Conservation (phyloP, 2,797 vertebrate genomes). For the Phalanger gymnotis region DNA sequence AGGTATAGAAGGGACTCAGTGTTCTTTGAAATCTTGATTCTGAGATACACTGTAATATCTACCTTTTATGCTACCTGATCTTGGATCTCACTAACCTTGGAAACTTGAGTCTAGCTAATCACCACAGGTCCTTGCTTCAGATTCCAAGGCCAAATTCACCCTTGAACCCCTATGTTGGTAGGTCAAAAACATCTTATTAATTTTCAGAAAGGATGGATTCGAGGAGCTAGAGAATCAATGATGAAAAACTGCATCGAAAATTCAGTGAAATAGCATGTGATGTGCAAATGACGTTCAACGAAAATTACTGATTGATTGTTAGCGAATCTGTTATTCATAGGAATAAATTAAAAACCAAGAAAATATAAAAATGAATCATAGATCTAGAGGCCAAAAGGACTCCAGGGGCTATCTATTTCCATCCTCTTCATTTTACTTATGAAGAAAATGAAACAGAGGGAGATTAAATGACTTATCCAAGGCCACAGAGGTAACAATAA, state of each 20-base stretch:
- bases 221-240: background rate
- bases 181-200: background rate
- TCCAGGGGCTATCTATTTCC: background rate
- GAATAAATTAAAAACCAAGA: constrained; percentile 34
- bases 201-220: background rate
- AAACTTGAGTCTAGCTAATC: background rate
- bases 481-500: background rate
- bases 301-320: background rate
- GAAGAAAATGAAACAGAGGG: background rate
- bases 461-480: background rate
- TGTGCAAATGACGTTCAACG: background rate
- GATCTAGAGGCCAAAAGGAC: background rate
- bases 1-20: background rate
- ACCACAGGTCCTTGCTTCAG: background rate
- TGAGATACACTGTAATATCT: background rate
- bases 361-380: background rate
- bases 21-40: background rate
- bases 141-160: background rate
- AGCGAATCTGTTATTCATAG: constrained; percentile 8
- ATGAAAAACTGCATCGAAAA: background rate
- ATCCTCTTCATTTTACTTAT: background rate
- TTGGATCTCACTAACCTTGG: background rate
- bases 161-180: background rate
- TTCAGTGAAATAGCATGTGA: background rate
- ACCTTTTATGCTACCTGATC: background rate